phyloP scores from a whole-genome alignment of 2,113 vertebrate species.

The Ailurus styani region DNA sequence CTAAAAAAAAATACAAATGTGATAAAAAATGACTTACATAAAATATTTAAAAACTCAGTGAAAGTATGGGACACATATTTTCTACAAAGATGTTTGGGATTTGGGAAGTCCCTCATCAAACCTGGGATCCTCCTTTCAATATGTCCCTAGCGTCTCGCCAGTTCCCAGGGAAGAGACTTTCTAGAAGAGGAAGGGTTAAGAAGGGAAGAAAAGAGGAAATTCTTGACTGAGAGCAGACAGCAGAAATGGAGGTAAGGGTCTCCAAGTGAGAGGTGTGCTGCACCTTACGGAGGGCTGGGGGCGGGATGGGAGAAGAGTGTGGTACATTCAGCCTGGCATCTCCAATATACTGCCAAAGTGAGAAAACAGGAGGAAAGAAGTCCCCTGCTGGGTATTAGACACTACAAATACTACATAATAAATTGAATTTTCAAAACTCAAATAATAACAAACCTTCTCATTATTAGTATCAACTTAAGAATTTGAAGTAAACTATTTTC shows the following conservation, averaged over 20 bases:
- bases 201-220: slow-evolving; percentile 28
- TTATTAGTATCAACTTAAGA: neutral
- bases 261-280: neutral
- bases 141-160: neutral
- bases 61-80: neutral
- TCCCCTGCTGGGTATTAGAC: neutral
- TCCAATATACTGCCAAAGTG: neutral
- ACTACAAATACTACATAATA: neutral
- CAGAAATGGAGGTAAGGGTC: neutral
- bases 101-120: neutral
- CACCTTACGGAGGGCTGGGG: neutral
- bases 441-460: neutral
- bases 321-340: neutral
- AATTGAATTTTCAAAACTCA: neutral
- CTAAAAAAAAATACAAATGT: neutral
- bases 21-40: neutral
- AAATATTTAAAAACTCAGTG: neutral
- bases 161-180: slow-evolving; percentile 2
- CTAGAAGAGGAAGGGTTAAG: neutral
- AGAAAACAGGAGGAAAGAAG: neutral
- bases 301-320: no score
- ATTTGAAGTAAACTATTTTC: slow-evolving; percentile 16
- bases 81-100: neutral
- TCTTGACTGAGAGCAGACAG: slow-evolving; percentile 17
- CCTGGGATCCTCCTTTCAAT: neutral